Evolutionary conservation across 1,140 invertebrate species (phyloP).

Genomic region (Cardiocondyla obscurior): DNA sequence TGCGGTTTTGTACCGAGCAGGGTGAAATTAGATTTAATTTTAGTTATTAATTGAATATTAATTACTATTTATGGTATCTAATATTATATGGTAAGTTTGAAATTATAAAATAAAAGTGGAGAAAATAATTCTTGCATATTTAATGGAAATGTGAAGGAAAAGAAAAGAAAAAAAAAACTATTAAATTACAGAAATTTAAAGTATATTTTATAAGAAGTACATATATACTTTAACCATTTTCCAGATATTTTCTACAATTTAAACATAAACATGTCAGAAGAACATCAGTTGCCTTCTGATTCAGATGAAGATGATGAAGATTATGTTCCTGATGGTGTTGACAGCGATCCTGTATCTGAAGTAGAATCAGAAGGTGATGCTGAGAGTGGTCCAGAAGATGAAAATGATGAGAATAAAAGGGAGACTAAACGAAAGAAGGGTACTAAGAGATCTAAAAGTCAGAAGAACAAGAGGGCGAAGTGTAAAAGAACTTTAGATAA

Average conservation of each 20-base stretch:
- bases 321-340: constrained; percentile 78
- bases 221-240: not conserved
- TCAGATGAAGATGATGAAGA: constrained; percentile 81
- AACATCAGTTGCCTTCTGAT: constrained; percentile 74
- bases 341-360: constrained; percentile 75
- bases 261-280: constrained; percentile 61
- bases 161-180: no score
- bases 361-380: constrained; percentile 77
- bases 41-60: not conserved
- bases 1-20: not conserved
- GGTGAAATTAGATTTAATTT: not conserved
- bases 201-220: not conserved
- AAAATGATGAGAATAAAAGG: constrained; percentile 75
- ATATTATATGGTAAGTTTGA: not conserved
- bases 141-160: no score
- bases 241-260: constrained; percentile 2
- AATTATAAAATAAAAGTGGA: not conserved
- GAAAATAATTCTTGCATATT: not conserved
- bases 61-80: not conserved
- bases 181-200: no score
- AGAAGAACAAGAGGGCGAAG: constrained; percentile 43
- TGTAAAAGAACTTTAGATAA: constrained; percentile 39
- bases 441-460: constrained; percentile 42
- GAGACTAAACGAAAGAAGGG: constrained; percentile 50
- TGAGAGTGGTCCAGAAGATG: constrained; percentile 76